Conservation (phyloP, 2,888 invertebrate genomes). For the Papilio elwesi region DNA sequence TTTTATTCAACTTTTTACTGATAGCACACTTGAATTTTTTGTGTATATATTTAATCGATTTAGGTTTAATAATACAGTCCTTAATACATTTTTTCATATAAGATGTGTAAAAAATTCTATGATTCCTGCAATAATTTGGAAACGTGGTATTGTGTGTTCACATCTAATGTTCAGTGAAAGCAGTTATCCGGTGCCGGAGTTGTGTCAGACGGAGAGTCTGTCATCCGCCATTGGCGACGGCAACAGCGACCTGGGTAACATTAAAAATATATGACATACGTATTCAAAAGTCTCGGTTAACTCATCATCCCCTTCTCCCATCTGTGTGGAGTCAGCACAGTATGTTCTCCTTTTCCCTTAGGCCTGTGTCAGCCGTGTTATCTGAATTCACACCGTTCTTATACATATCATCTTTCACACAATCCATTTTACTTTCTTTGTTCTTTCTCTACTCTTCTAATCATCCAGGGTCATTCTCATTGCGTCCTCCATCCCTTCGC, state of each 20-base stretch:
- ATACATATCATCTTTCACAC: too few relatives aligned
- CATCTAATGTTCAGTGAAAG: constrained; percentile 50
- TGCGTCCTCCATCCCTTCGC: too few relatives aligned
- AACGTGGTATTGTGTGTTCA: constrained; percentile 34
- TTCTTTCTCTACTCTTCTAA: too few relatives aligned
- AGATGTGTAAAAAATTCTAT: neutral
- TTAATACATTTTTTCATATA: neutral
- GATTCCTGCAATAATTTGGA: too few relatives aligned
- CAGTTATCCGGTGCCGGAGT: constrained; percentile 38
- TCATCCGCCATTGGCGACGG: constrained; percentile 70
- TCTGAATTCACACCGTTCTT: too few relatives aligned
- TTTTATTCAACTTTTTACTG: neutral
- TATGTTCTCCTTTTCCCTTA: too few relatives aligned
- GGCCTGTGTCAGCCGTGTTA: too few relatives aligned
- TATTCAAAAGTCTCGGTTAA: too few relatives aligned
- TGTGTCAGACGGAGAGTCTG: constrained; percentile 68
- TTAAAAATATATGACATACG: neutral
- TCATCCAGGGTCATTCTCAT: too few relatives aligned
- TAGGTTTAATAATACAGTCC: neutral
- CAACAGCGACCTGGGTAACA: constrained; percentile 69
- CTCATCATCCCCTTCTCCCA: too few relatives aligned
- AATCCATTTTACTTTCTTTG: too few relatives aligned
- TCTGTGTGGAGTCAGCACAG: too few relatives aligned
- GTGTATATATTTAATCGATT: neutral
- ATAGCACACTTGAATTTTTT: constrained; percentile 20